Percentiles rank a stretch among this genome's conserved stretches.
Evolutionary conservation across 1,140 invertebrate genomes (phyloP).

Genomic region (Trichonephila clavata): DNA sequence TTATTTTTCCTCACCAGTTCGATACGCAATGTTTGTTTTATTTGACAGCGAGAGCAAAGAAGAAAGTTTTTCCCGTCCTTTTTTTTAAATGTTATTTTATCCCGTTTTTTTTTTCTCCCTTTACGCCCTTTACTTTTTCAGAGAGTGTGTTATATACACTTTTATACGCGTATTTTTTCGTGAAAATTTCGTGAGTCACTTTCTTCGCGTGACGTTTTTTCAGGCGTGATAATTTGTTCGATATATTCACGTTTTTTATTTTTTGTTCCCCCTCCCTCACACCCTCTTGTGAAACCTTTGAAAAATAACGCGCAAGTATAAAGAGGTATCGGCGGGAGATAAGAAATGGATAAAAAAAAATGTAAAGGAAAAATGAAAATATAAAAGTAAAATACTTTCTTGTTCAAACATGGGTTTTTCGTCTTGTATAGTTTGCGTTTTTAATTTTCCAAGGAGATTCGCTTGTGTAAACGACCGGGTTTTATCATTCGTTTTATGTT

Average conservation of each 20-base stretch:
- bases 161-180: not conserved
- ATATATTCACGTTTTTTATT: not conserved
- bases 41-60: conserved; percentile 45
- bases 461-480: conserved; percentile 41
- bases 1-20: not conserved
- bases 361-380: not conserved
- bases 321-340: not conserved
- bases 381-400: not conserved
- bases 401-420: conserved; percentile 45
- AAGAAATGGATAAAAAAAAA: not conserved
- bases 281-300: not conserved
- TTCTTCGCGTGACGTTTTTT: conserved; percentile 14
- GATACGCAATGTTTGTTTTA: conserved; percentile 72
- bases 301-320: conserved; percentile 32
- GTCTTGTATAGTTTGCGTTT: conserved; percentile 61
- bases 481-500: conserved; percentile 36
- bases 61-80: not conserved
- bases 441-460: conserved; percentile 46
- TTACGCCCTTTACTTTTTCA: not conserved
- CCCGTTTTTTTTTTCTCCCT: not conserved
- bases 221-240: conserved; percentile 66
- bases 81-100: conserved; percentile 29
- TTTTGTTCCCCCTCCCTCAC: not conserved
- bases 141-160: not conserved
- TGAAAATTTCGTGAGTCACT: conserved; percentile 9